Conservation (phyloP, 1,140 invertebrate genomes). For the Drosophila gunungcola region DNA sequence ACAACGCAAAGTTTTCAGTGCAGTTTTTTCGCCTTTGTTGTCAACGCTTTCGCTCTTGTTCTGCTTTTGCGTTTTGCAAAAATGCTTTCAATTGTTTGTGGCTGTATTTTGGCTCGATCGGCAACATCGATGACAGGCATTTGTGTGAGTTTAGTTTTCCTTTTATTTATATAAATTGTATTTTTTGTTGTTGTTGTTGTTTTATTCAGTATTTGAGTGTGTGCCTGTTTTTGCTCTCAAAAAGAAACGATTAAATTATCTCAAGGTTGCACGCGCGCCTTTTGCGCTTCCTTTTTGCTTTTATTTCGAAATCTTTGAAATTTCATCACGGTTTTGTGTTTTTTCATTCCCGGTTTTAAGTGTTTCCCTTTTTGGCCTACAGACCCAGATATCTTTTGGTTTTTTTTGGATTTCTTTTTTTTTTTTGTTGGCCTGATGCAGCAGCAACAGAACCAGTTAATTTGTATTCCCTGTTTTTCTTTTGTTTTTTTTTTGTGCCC, state of each 20-base stretch:
- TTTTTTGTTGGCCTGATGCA: background rate
- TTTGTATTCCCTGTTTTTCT: background rate
- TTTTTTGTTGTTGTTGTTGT: background rate
- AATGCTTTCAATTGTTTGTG: conserved; percentile 74
- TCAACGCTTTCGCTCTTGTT: conserved; percentile 32
- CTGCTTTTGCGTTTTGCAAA: conserved; percentile 49
- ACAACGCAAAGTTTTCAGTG: background rate
- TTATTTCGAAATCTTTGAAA: conserved; percentile 30
- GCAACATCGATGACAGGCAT: conserved; percentile 54
- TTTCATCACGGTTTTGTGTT: conserved; percentile 19
- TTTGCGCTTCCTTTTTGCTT: conserved; percentile 36
- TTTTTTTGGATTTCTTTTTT: background rate
- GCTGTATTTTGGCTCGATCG: conserved; percentile 51
- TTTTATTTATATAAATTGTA: conserved; percentile 11
- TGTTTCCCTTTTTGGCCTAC: conserved; percentile 31
- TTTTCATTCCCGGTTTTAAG: background rate
- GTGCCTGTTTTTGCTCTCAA: conserved; percentile 62
- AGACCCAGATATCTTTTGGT: conserved; percentile 28
- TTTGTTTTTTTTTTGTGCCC: no score
- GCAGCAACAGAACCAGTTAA: conserved; percentile 11
- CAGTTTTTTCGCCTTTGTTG: conserved; percentile 16
- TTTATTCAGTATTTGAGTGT: conserved; percentile 1
- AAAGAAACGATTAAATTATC: conserved; percentile 78
- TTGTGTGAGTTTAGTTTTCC: conserved; percentile 11
- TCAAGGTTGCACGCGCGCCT: conserved; percentile 78